These are phyloP conservation scores for Augochlorella aurata DNA, from an alignment of 2,888 invertebrate species.

Conservation along the genomic window DNA sequence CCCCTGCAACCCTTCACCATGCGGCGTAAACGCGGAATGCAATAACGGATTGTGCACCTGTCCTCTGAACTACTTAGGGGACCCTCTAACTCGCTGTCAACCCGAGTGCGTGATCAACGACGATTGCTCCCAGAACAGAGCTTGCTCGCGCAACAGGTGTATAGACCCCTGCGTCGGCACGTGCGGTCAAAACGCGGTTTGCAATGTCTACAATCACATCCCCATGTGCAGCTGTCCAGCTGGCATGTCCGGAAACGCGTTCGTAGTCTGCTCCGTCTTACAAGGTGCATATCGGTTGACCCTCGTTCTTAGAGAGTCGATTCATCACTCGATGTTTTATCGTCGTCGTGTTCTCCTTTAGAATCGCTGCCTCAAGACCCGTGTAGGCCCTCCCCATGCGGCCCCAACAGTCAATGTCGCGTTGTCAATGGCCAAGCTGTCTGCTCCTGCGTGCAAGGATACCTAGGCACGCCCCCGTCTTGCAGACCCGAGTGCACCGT, in stretches of 20 bases:
- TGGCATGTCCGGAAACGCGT: slow-evolving; percentile 90
- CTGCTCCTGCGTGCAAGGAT: slow-evolving; percentile 89
- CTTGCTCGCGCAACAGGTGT: slow-evolving; percentile 82
- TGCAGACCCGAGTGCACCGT: slow-evolving; percentile 93
- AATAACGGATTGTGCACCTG: slow-evolving; percentile 86
- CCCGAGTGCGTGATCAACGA: slow-evolving; percentile 81
- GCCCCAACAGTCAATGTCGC: slow-evolving; percentile 89
- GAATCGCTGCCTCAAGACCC: slow-evolving; percentile 84
- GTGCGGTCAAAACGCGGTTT: slow-evolving; percentile 84
- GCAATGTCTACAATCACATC: slow-evolving; percentile 83
- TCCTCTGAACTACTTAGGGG: slow-evolving; percentile 84
- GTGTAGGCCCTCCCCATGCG: slow-evolving; percentile 91
- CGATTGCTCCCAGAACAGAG: slow-evolving; percentile 80
- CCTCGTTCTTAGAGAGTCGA: neutral
- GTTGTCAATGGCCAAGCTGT: slow-evolving; percentile 84
- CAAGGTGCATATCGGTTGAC: slow-evolving; percentile 82
- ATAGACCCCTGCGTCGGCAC: slow-evolving; percentile 82
- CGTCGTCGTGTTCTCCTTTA: slow-evolving; percentile 1
- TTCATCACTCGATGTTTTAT: neutral
- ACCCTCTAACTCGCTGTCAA: slow-evolving; percentile 83
- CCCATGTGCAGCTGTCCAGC: slow-evolving; percentile 84
- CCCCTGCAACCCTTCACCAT: slow-evolving; percentile 89
- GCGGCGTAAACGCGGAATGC: slow-evolving; percentile 82
- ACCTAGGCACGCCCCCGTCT: slow-evolving; percentile 87
- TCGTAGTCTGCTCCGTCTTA: slow-evolving; percentile 83